Conservation (phyloP, 2,888 invertebrate genomes). For the Xestobium rufovillosum region DNA sequence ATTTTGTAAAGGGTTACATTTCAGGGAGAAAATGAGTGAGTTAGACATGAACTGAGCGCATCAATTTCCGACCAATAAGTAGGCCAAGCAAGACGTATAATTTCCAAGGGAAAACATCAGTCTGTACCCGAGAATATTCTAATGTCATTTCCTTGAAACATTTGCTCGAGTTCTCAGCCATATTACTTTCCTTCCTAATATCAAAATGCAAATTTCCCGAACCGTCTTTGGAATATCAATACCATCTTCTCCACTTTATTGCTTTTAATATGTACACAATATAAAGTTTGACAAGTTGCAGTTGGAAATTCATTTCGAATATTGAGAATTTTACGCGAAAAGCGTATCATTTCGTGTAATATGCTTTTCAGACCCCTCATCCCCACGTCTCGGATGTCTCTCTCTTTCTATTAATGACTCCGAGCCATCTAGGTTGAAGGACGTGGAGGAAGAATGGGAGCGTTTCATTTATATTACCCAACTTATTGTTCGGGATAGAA, state of each 20-base stretch:
- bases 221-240: conserved; percentile 26
- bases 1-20: too few species aligned
- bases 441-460: conserved; percentile 12
- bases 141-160: too few species aligned
- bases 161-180: too few species aligned
- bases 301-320: conserved; percentile 36
- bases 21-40: too few species aligned
- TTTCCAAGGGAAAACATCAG: too few species aligned
- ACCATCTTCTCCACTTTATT: conserved; percentile 35
- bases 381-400: conserved; percentile 10
- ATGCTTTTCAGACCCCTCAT: too few species aligned
- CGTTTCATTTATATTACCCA: conserved; percentile 21
- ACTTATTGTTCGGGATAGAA: conserved; percentile 22
- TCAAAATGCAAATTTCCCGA: not conserved
- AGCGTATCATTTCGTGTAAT: conserved; percentile 29
- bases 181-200: not conserved
- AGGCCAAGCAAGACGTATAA: too few species aligned
- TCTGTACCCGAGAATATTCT: too few species aligned
- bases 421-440: not conserved
- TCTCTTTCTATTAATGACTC: conserved; percentile 5
- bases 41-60: too few species aligned
- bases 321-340: conserved; percentile 36
- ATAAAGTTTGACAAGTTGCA: conserved; percentile 40
- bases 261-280: conserved; percentile 40
- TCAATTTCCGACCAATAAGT: too few species aligned